Percentiles rank a stretch among this genome's conserved stretches.
phyloP scores from a whole-genome alignment of 2,888 invertebrate species.

The Subacronicta megacephala region DNA sequence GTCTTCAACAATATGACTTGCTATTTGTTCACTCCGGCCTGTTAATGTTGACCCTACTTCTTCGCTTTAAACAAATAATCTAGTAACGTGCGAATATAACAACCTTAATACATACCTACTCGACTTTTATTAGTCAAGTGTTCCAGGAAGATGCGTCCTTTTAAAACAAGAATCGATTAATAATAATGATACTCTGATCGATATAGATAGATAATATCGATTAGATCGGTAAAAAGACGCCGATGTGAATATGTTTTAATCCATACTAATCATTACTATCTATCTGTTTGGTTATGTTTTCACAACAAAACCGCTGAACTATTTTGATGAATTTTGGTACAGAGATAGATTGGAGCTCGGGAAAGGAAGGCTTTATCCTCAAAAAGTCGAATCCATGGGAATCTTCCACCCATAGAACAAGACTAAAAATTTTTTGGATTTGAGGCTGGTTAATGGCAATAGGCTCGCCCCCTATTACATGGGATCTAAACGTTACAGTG shows the following conservation, averaged over 20 bases:
- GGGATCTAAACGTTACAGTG: no score
- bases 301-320: no score
- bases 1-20: conserved; percentile 82
- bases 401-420: no score
- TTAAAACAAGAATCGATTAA: conserved; percentile 31
- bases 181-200: conserved; percentile 19
- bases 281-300: no score
- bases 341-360: no score
- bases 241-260: conserved; percentile 15
- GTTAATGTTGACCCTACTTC: conserved; percentile 75
- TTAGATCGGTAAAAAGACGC: conserved; percentile 13
- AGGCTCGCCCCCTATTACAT: no score
- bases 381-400: no score
- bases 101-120: conserved; percentile 63
- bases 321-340: no score
- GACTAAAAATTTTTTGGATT: no score
- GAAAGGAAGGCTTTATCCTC: no score
- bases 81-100: conserved; percentile 74
- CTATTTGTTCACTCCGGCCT: conserved; percentile 75
- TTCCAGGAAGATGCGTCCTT: conserved; percentile 43
- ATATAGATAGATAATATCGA: conserved; percentile 24
- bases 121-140: conserved; percentile 46
- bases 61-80: conserved; percentile 79
- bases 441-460: no score
- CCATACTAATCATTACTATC: no score